Evolutionary conservation across 1,140 invertebrate species (phyloP), one percentile per base, ranked within the genome.

Genomic region (Periplaneta americana): DNA sequence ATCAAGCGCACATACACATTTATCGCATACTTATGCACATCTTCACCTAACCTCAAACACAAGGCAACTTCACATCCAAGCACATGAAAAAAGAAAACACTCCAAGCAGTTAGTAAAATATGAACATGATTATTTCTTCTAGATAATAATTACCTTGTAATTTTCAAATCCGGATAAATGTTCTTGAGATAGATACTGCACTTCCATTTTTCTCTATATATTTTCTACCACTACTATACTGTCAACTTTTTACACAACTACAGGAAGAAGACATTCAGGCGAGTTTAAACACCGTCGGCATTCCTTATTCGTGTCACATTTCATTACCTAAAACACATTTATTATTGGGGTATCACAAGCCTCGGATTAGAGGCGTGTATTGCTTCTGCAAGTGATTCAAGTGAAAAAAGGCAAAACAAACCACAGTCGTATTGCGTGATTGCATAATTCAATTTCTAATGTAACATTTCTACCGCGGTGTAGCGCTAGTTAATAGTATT

Each of bases 121-220:
- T 32, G 57, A 17, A 76, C 1, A 84, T 82, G 80, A 84, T 74
- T 80, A 33, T 81, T 18, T 80, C 33, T 34, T 18, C 34, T 81
- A 81, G 78, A 18, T 37, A 74, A 86, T 85, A 89, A 83, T 89
- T 91, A 97, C 96, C 93, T 97, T 97, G 87, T 98, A 98, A 89
- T 95, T 95, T 88, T 97, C 96, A 88, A 98, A 98, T 75, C 96
- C 97, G 85, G 93, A 90, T 74, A 98, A 91, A 86, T 97, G 95
- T 84, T 96, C 93, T 81, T 91, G 90, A 48, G 91, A 92, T 79
- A 98, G 89, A 88, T 98, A 98, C 86, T 94, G 77, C 28, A 37
- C 37, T 31, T 78, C 77, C 77, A 78, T 78, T 31, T 36, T 78
- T 37, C 0, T 22, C 6, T 66, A 28, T n/a, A n/a, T 28, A 28